These are phyloP conservation scores for Aphidius ervi DNA, from an alignment of 1,140 invertebrate genomes.

Conservation along the genomic window DNA sequence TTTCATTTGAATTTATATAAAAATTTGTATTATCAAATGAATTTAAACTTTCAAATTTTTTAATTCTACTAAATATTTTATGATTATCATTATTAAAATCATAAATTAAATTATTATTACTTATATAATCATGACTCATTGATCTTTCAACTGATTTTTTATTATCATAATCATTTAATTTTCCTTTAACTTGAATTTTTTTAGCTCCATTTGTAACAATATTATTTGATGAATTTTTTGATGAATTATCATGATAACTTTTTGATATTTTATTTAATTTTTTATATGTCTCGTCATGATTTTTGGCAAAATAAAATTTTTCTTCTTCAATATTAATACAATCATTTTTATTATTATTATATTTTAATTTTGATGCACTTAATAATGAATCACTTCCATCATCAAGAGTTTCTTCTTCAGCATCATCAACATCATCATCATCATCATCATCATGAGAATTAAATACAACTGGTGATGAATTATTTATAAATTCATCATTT, in stretches of 20 bases:
- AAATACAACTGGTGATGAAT: conserved; percentile 32
- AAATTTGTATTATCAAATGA: conserved; percentile 41
- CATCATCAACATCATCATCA: conserved; percentile 58
- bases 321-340: conserved; percentile 23
- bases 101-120: conserved; percentile 33
- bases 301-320: background rate
- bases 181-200: conserved; percentile 26
- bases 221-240: background rate
- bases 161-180: conserved; percentile 32
- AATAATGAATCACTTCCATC: conserved; percentile 68
- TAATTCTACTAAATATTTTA: conserved; percentile 40
- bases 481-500: conserved; percentile 31
- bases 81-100: conserved; percentile 49
- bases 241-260: conserved; percentile 3
- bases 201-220: conserved; percentile 19
- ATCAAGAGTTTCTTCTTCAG: conserved; percentile 64
- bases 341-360: conserved; percentile 33
- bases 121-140: conserved; percentile 30
- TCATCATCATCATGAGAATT: conserved; percentile 52
- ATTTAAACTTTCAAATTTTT: conserved; percentile 48
- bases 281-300: conserved; percentile 24
- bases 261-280: conserved; percentile 23
- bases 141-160: conserved; percentile 31
- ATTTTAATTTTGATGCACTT: conserved; percentile 59
- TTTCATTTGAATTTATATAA: conserved; percentile 24